These are phyloP conservation scores for Pseudopodoces humilis DNA, from an alignment of 2,113 vertebrate species.

Conservation along the genomic window DNA sequence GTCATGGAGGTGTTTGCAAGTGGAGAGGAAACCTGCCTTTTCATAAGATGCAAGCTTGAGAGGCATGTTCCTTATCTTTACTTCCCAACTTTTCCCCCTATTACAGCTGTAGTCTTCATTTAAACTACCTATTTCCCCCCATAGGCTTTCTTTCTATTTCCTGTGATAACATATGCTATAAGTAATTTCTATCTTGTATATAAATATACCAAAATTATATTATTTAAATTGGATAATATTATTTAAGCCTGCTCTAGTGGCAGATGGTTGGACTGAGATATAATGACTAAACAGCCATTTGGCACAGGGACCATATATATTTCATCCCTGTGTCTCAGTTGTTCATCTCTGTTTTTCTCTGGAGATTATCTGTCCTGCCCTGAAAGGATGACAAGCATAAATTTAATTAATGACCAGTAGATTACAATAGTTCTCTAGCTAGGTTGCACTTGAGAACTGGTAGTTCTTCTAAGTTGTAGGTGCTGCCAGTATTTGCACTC, in stretches of 20 bases:
- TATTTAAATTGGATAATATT: neutral
- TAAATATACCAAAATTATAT: neutral
- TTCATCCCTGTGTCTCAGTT: neutral
- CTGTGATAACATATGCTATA: neutral
- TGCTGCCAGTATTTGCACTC: neutral
- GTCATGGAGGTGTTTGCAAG: neutral
- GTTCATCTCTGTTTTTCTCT: neutral
- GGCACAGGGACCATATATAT: neutral
- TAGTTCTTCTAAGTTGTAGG: neutral
- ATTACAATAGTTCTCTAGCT: neutral
- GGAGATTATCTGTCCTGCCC: neutral
- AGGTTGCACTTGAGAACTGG: neutral
- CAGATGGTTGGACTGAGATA: neutral
- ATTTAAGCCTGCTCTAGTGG: neutral
- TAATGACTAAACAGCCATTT: neutral
- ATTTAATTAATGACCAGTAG: neutral
- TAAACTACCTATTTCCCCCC: neutral
- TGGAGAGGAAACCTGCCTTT: neutral
- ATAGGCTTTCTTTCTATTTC: neutral
- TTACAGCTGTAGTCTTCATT: neutral
- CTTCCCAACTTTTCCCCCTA: rapidly evolving
- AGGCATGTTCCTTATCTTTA: neutral
- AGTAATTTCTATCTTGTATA: neutral
- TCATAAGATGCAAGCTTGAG: neutral
- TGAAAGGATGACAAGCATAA: neutral